These are phyloP conservation scores for Trigoniulus corallinus DNA, from an alignment of 1,140 invertebrate genomes.

Conservation along the genomic window DNA sequence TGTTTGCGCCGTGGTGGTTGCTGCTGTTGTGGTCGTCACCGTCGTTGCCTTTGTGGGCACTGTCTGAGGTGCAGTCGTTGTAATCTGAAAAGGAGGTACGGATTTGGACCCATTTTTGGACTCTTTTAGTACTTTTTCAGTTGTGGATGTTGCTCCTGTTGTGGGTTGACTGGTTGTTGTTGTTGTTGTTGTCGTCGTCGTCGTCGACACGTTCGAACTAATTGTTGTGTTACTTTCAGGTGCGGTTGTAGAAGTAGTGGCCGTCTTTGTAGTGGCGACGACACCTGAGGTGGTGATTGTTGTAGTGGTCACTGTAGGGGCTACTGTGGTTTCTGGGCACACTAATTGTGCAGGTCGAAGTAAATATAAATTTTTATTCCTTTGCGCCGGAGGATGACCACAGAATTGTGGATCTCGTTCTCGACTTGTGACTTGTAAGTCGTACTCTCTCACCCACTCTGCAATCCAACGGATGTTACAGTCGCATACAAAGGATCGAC, in stretches of 20 bases:
- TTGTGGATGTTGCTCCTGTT: background rate
- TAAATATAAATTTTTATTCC: conserved; percentile 66
- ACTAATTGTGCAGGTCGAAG: conserved; percentile 48
- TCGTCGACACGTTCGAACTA: conserved; percentile 8
- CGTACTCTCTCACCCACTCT: conserved; percentile 69
- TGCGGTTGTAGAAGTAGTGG: conserved; percentile 14
- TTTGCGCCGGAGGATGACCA: conserved; percentile 55
- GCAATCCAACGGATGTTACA: conserved; percentile 74
- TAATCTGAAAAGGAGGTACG: too few species aligned
- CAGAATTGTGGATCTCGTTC: conserved; percentile 88
- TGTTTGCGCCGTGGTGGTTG: background rate
- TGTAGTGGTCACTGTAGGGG: conserved; percentile 6
- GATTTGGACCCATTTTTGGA: too few species aligned
- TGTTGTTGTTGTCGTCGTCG: conserved; percentile 17
- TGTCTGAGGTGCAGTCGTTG: too few species aligned
- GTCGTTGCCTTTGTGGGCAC: too few species aligned
- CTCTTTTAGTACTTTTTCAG: too few species aligned
- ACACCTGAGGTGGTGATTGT: background rate
- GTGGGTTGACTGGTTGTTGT: conserved; percentile 20
- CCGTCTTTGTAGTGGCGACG: conserved; percentile 6
- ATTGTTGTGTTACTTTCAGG: conserved; percentile 4
- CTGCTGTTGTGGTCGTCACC: background rate
- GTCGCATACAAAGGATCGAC: conserved; percentile 72
- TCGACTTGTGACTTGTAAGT: conserved; percentile 70
- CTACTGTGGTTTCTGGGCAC: conserved; percentile 17